Evolutionary conservation across 2,888 invertebrate genomes (phyloP), one percentile per base, ranked within the genome.

Genomic region (Zaprionus bogoriensis): DNA sequence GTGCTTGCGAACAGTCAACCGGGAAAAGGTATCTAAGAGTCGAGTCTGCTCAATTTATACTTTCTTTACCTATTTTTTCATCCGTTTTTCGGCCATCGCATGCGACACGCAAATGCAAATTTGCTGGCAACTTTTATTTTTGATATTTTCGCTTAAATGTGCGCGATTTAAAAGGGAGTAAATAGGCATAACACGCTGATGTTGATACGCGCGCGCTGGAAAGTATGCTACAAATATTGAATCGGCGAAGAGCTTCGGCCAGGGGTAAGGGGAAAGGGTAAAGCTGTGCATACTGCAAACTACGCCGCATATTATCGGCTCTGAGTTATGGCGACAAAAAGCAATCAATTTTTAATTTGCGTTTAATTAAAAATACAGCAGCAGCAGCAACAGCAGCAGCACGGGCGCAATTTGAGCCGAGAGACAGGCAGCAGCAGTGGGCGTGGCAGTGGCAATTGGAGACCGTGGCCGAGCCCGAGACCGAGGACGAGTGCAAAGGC

Each of bases 311-410:
- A 75, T 73, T 71, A 73, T 73, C 70, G 64, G 38, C 39, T 30
- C 45, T 12, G 54, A 74, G 61, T 53, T 65, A 65, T 72, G 72
- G 78, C 73, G 65, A 74, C 79, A 76, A 61, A 80, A 80, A 76
- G 74, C 79, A 85, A 80, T 80, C 80, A 80, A 80, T 82, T 85
- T 85, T 80, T 78, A 79, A 85, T 80, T 78, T 85, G 60, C 46
- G 79, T 65, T 80, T 80, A 78, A 85, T 80, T 82, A 85, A 85
- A 85, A 80, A 79, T 82, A 61, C 72, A 78, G 57, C 61, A 57
- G 25, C 44, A 47, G 36, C 47, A n/a, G n/a, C n/a, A n/a, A n/a
- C n/a, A n/a, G n/a, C n/a, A n/a, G n/a, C n/a, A 52, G 42, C 12
- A 6, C 52, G 46, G 60, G 36, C 55, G 58, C 70, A 85, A 80